These are phyloP conservation scores for Anagyrus pseudococci DNA, from an alignment of 2,888 invertebrate genomes.

Conservation along the genomic window DNA sequence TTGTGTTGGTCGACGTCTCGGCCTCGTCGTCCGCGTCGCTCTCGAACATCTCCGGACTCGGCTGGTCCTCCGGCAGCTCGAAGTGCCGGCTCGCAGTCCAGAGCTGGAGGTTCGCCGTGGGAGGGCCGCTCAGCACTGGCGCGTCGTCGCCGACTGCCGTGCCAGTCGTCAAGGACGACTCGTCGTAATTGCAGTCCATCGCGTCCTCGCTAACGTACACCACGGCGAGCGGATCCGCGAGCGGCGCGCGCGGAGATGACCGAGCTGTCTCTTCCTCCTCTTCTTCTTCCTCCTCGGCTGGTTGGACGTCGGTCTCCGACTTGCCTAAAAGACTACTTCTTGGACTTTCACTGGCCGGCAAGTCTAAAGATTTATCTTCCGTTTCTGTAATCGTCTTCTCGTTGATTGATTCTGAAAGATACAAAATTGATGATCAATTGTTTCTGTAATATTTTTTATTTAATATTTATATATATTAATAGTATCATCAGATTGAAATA, in stretches of 20 bases:
- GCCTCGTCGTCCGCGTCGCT: slow-evolving; percentile 52
- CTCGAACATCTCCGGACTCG: slow-evolving; percentile 58
- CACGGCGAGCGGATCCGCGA: background rate
- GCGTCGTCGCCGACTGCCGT: background rate
- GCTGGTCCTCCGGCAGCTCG: slow-evolving; percentile 26
- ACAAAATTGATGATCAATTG: background rate
- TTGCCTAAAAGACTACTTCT: no score
- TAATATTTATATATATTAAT: background rate
- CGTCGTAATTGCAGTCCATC: slow-evolving; percentile 39
- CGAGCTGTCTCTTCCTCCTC: background rate
- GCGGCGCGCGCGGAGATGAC: no score
- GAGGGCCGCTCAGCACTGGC: background rate
- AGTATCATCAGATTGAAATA: no score
- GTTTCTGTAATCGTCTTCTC: slow-evolving; percentile 24
- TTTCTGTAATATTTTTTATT: background rate
- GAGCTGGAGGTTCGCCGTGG: background rate
- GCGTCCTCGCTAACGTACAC: slow-evolving; percentile 37
- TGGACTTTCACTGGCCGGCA: background rate
- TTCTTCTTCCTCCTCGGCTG: slow-evolving; percentile 1
- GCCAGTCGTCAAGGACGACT: slow-evolving; percentile 7
- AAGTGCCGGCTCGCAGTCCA: background rate
- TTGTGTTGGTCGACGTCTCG: slow-evolving; percentile 23
- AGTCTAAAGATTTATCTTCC: slow-evolving; percentile 12
- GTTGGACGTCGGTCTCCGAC: background rate
- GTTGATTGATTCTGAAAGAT: slow-evolving; percentile 14